phyloP scores from a whole-genome alignment of 2,113 vertebrate species.

The Sturnus vulgaris region DNA sequence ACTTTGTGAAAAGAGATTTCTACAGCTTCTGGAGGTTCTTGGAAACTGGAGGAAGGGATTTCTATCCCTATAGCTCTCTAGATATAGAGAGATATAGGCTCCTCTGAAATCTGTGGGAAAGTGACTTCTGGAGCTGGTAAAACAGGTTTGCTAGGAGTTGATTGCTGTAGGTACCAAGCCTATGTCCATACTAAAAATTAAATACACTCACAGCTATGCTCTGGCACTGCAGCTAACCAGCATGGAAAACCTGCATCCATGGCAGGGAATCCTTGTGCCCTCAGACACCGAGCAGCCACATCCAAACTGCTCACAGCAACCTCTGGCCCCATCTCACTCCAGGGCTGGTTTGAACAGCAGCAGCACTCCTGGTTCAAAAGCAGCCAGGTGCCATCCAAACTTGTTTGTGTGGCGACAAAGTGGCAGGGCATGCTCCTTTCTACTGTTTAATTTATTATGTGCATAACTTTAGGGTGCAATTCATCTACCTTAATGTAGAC shows the following conservation, averaged over 20 bases:
- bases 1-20: background rate
- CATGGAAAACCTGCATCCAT: background rate
- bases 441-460: slow-evolving; percentile 16
- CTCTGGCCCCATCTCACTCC: background rate
- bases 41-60: background rate
- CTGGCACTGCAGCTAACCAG: background rate
- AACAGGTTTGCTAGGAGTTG: background rate
- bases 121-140: background rate
- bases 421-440: background rate
- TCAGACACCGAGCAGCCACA: background rate
- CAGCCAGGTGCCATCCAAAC: background rate
- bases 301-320: background rate
- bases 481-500: slow-evolving; percentile 51
- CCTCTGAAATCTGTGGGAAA: background rate
- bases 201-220: accelerated
- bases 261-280: background rate
- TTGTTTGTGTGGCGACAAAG: background rate
- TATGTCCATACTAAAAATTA: background rate
- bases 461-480: slow-evolving; percentile 38
- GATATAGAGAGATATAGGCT: background rate
- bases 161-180: background rate
- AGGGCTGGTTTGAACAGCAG: background rate
- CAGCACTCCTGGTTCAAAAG: background rate
- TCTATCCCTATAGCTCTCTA: background rate
- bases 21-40: background rate